Percentiles rank a stretch among this genome's conserved stretches.
These are phyloP conservation scores for Halcyon senegalensis DNA, from an alignment of 2,113 vertebrate species.

Conservation along the genomic window DNA sequence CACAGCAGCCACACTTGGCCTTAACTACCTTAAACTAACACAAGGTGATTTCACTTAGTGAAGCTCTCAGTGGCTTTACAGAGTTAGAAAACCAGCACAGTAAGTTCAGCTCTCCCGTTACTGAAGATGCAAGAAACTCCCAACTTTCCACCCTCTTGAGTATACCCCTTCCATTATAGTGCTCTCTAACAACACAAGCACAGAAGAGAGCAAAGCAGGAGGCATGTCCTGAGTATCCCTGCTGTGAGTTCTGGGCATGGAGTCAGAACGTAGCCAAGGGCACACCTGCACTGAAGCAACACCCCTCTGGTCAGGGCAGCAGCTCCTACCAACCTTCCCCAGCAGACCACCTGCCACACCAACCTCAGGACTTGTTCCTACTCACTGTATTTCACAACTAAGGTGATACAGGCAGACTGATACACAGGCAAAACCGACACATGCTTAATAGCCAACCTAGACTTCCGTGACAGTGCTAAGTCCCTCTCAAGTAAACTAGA, in stretches of 20 bases:
- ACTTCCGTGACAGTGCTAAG: too few species aligned
- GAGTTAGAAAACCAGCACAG: neutral
- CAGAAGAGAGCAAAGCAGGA: neutral
- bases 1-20: neutral
- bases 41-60: too few species aligned
- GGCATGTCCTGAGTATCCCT: rapidly evolving
- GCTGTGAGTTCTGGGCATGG: neutral
- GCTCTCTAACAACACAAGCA: neutral
- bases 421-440: neutral
- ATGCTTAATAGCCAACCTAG: too few species aligned
- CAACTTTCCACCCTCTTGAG: neutral
- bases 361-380: neutral
- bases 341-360: neutral
- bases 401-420: neutral
- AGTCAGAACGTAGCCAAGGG: neutral
- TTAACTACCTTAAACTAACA: neutral
- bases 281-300: neutral
- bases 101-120: neutral
- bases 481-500: neutral
- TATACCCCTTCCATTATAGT: rapidly evolving
- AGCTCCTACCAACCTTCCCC: rapidly evolving
- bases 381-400: neutral
- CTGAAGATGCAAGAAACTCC: rapidly evolving
- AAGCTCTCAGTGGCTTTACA: neutral
- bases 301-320: rapidly evolving